A percentile compares a stretch with the other conserved stretches of the same genome.
phyloP scores from a whole-genome alignment of 2,113 vertebrate genomes.

The Garra rufa region DNA sequence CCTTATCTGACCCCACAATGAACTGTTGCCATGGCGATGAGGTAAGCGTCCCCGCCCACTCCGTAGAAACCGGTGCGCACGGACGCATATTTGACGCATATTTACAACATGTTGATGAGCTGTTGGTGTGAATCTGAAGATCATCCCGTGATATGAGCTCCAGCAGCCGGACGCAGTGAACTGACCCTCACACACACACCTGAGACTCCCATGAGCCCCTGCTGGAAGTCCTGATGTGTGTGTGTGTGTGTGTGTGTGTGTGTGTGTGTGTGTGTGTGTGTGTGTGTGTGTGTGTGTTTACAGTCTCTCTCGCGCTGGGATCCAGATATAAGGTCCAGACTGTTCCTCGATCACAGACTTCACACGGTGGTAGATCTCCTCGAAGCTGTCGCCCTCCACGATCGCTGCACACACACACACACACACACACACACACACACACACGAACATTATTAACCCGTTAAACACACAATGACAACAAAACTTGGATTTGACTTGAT shows the following conservation, averaged over 20 bases:
- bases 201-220: not conserved
- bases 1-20: not conserved
- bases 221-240: not conserved
- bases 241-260: not conserved
- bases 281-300: constrained; percentile 29
- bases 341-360: constrained; percentile 89
- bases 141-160: not conserved
- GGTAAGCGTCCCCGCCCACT: constrained; percentile 2
- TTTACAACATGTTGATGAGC: not conserved
- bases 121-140: not conserved
- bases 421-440: not conserved
- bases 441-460: too few species aligned
- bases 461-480: too few species aligned
- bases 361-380: constrained; percentile 87
- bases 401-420: constrained; percentile 73
- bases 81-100: not conserved
- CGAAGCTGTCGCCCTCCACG: constrained; percentile 88
- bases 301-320: constrained; percentile 84
- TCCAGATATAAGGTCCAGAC: constrained; percentile 92
- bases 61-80: not conserved
- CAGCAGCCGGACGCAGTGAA: not conserved
- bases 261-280: constrained; percentile 11
- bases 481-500: too few species aligned
- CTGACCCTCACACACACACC: not conserved
- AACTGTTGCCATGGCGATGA: constrained; percentile 9